Evolutionary conservation across 2,113 vertebrate species (phyloP).

Genomic region (Ptyas mucosa): DNA sequence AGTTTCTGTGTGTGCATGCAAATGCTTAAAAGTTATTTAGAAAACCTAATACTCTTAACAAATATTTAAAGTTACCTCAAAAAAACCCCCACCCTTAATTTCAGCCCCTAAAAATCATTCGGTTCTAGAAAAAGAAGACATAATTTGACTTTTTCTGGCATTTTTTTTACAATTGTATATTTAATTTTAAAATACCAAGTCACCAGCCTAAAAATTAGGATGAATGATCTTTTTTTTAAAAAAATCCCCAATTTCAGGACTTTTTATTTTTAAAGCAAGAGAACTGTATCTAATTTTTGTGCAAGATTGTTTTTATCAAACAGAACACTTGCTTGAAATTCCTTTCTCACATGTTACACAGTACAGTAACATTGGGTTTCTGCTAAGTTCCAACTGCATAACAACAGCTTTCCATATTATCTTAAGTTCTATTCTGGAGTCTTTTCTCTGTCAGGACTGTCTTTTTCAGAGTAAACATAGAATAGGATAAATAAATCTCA

Average conservation of each 20-base stretch:
- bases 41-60: slow-evolving; percentile 32
- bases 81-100: slow-evolving; percentile 7
- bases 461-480: not conserved
- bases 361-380: not conserved
- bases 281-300: not conserved
- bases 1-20: slow-evolving; percentile 66
- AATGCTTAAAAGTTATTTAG: slow-evolving; percentile 54
- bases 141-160: slow-evolving; percentile 18
- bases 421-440: not conserved
- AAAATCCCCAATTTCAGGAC: not conserved
- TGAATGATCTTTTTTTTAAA: slow-evolving; percentile 15
- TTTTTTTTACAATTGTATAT: slow-evolving; percentile 32
- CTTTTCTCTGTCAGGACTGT: not conserved
- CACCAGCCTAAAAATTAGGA: slow-evolving; percentile 40
- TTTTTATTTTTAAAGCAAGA: slow-evolving; percentile 27
- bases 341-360: not conserved
- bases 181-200: not conserved
- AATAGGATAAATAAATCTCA: not conserved
- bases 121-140: not conserved
- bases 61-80: slow-evolving; percentile 27
- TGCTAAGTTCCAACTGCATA: not conserved
- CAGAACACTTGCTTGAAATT: not conserved
- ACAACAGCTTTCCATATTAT: not conserved
- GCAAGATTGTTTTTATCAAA: not conserved
- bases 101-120: slow-evolving; percentile 9